Conservation (phyloP, 1,140 invertebrate genomes). For the Drosophila rhopaloa region DNA sequence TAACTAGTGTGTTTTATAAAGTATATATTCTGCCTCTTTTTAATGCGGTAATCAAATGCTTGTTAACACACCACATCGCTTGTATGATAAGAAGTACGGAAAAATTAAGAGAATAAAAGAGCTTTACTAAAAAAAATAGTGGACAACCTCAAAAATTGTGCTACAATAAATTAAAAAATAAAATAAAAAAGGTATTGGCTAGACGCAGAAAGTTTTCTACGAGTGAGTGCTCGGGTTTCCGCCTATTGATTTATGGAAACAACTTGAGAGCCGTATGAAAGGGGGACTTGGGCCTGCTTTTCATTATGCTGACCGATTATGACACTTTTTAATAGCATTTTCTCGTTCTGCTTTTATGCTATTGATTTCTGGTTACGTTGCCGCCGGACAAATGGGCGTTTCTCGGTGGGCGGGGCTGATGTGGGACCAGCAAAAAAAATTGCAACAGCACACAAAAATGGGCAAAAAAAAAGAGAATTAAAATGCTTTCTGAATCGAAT, state of each 20-base stretch:
- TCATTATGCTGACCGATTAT: conserved; percentile 82
- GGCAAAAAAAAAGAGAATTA: conserved; percentile 20
- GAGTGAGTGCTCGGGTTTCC: conserved; percentile 57
- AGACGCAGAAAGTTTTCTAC: not conserved
- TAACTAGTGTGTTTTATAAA: conserved; percentile 60
- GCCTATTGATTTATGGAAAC: conserved; percentile 74
- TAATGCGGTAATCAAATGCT: conserved; percentile 79
- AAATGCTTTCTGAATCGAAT: conserved; percentile 55
- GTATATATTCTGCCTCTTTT: conserved; percentile 24
- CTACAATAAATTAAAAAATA: conserved; percentile 62
- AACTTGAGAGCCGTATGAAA: conserved; percentile 27
- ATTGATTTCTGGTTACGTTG: conserved; percentile 76
- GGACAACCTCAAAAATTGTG: conserved; percentile 50
- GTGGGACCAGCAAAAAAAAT: conserved; percentile 8
- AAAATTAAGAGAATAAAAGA: conserved; percentile 31
- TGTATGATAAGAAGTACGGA: conserved; percentile 60
- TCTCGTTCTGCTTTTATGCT: conserved; percentile 77
- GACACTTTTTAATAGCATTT: conserved; percentile 80
- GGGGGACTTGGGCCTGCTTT: conserved; percentile 33
- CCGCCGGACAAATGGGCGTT: conserved; percentile 8
- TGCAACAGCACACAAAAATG: conserved; percentile 13
- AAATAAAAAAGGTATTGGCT: conserved; percentile 6
- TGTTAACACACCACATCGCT: conserved; percentile 71
- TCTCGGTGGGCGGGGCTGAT: conserved; percentile 1
- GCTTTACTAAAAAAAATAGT: not conserved